phyloP scores from a whole-genome alignment of 2,797 vertebrate species.

The Brachyalestes nurse region DNA sequence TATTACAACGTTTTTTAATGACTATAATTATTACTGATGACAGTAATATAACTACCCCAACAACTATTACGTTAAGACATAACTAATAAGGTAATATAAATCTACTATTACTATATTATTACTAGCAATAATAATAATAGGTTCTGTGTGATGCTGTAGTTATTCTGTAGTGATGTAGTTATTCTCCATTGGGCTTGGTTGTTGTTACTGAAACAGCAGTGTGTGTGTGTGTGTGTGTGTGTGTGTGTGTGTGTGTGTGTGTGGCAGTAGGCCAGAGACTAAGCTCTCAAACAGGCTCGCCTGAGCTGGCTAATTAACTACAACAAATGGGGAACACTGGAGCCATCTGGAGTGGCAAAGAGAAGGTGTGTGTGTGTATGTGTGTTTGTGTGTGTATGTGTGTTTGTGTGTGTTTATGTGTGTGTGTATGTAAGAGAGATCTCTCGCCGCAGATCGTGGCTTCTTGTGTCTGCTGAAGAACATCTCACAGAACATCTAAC shows the following conservation, averaged over 20 bases:
- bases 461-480: background rate
- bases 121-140: too few species aligned
- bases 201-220: background rate
- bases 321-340: slow-evolving; percentile 45
- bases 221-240: background rate
- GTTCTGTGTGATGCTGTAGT: too few species aligned
- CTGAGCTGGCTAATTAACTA: slow-evolving; percentile 45
- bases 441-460: too few species aligned
- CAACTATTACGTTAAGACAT: too few species aligned
- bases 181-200: too few species aligned
- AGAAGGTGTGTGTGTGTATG: slow-evolving; percentile 15
- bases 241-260: slow-evolving; percentile 3
- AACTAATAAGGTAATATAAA: too few species aligned
- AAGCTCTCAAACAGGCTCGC: slow-evolving; percentile 12
- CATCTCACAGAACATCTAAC: background rate
- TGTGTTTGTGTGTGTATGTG: slow-evolving; percentile 20
- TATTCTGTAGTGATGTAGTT: too few species aligned
- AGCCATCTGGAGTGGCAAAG: slow-evolving; percentile 41
- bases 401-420: slow-evolving; percentile 6
- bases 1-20: too few species aligned
- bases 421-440: too few species aligned
- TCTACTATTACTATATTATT: too few species aligned
- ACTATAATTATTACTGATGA: too few species aligned
- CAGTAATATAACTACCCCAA: too few species aligned
- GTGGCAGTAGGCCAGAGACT: background rate